phyloP scores from a whole-genome alignment of 2,888 invertebrate genomes.

The Didymodactylos carnosus region DNA sequence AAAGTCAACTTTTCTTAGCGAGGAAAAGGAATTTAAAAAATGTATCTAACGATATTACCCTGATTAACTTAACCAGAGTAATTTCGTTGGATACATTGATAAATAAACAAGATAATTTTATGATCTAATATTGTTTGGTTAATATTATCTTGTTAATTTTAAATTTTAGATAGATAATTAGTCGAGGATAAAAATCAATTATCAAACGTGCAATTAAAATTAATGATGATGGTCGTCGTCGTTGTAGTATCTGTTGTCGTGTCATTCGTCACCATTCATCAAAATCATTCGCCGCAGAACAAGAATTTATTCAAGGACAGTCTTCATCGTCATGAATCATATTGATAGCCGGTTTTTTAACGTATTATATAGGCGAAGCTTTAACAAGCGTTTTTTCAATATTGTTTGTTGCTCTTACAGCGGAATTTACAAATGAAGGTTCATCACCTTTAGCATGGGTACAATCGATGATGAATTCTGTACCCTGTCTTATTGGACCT shows the following conservation, averaged over 20 bases:
- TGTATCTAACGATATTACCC: too few relatives aligned
- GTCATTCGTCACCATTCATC: background rate
- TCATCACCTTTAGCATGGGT: slow-evolving; percentile 2
- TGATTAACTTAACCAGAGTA: too few relatives aligned
- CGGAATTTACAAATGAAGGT: slow-evolving; percentile 1
- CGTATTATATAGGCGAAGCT: slow-evolving; percentile 4
- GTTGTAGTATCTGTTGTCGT: background rate
- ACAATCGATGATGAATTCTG: slow-evolving; percentile 2
- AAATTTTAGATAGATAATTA: too few relatives aligned
- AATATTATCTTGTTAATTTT: too few relatives aligned
- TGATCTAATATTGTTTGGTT: too few relatives aligned
- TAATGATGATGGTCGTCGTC: background rate
- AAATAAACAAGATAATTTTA: too few relatives aligned
- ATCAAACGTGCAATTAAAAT: too few relatives aligned
- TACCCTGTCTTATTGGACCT: slow-evolving; percentile 8
- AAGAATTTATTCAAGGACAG: background rate
- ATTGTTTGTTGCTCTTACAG: slow-evolving; percentile 6
- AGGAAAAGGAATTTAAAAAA: too few relatives aligned
- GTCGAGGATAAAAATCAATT: too few relatives aligned
- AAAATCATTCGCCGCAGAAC: background rate
- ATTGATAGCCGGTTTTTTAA: slow-evolving; percentile 4
- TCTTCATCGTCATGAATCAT: slow-evolving; percentile 1
- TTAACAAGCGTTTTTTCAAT: slow-evolving; percentile 7
- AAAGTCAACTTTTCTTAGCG: too few relatives aligned
- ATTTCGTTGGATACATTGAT: too few relatives aligned